Conservation (phyloP, 2,113 vertebrate genomes). For the Neopipo cinnamomea region DNA sequence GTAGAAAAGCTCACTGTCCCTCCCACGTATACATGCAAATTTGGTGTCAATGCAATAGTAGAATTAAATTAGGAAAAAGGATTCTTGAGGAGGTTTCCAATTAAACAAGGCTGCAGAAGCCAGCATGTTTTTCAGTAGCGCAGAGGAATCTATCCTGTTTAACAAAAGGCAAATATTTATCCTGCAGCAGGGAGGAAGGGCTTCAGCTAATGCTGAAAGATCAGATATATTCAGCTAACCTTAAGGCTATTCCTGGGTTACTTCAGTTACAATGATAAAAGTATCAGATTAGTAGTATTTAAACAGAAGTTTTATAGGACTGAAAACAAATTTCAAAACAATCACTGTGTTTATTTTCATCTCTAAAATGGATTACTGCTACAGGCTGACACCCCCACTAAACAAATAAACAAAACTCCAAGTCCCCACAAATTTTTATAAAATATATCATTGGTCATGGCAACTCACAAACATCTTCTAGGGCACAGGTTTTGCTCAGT, state of each 20-base stretch:
- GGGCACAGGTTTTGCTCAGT: not conserved
- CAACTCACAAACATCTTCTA: not conserved
- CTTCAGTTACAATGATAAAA: not conserved
- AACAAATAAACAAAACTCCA: not conserved
- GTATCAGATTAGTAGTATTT: not conserved
- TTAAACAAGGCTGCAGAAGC: not conserved
- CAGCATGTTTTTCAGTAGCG: not conserved
- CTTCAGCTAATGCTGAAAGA: not conserved
- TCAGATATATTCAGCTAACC: constrained; percentile 8
- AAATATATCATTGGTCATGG: constrained; percentile 4
- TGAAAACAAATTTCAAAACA: constrained; percentile 32
- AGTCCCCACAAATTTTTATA: not conserved
- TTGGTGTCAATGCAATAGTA: not conserved
- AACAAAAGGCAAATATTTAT: not conserved
- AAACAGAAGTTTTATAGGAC: constrained; percentile 43
- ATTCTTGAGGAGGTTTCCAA: not conserved
- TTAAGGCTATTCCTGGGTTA: constrained; percentile 14
- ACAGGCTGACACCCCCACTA: not conserved
- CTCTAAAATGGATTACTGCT: constrained; percentile 30
- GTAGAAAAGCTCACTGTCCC: not conserved
- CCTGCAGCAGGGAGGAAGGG: not conserved
- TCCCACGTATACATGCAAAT: not conserved
- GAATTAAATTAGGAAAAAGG: not conserved
- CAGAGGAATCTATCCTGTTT: not conserved
- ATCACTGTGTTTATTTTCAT: constrained; percentile 19